A percentile compares a stretch with the other conserved stretches of the same genome.
phyloP scores from a whole-genome alignment of 2,797 vertebrate genomes.

The Enteromius paludinosus region DNA sequence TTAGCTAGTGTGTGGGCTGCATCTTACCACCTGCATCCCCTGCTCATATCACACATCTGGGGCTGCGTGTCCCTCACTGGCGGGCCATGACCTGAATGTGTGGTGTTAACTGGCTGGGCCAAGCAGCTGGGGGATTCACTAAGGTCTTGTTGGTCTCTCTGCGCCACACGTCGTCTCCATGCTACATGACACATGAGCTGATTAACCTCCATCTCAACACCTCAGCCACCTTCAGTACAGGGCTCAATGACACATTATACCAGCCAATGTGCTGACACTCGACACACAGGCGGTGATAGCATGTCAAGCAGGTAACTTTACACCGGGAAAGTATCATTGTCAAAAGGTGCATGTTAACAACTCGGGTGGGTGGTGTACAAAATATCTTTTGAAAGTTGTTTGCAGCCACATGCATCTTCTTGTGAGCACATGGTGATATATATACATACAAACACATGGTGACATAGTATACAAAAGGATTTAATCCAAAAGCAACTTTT shows the following conservation, averaged over 20 bases:
- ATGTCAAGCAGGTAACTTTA: conserved; percentile 52
- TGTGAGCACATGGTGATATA: conserved; percentile 5
- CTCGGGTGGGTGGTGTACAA: conserved; percentile 32
- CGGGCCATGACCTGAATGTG: conserved; percentile 73
- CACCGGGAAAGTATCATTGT: conserved; percentile 18
- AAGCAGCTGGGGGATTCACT: conserved; percentile 66
- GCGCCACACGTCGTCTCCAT: conserved; percentile 29
- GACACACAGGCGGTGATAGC: conserved; percentile 41
- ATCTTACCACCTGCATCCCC: conserved; percentile 63
- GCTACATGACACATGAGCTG: conserved; percentile 47
- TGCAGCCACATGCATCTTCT: conserved; percentile 18
- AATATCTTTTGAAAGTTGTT: conserved; percentile 44
- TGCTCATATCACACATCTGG: conserved; percentile 77
- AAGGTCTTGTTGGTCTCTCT: conserved; percentile 52
- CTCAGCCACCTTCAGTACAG: conserved; percentile 38
- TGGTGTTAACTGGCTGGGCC: conserved; percentile 76
- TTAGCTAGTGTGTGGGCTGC: conserved; percentile 60
- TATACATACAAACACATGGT: not conserved
- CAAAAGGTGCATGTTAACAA: conserved; percentile 41
- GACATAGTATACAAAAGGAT: conserved; percentile 3
- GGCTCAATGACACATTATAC: conserved; percentile 52
- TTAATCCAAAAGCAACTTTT: conserved; percentile 7
- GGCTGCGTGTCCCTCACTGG: conserved; percentile 68
- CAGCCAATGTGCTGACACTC: conserved; percentile 41
- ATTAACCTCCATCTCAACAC: conserved; percentile 50